A percentile compares a stretch with the other conserved stretches of the same genome.
Evolutionary conservation across 2,888 invertebrate species (phyloP).

Genomic region (Andrena fulva): DNA sequence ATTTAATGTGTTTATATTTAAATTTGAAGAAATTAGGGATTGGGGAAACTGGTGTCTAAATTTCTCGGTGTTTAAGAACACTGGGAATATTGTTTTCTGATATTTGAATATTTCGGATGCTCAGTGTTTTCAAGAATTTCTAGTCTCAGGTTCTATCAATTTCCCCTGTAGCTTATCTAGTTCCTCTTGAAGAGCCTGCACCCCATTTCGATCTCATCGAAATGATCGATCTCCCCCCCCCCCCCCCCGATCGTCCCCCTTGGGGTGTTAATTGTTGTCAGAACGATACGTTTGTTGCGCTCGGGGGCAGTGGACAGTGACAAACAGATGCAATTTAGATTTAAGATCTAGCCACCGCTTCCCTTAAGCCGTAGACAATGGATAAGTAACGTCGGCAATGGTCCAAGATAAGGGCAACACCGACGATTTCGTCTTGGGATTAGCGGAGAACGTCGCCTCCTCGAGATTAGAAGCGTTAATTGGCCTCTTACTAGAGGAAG

Average conservation of each 20-base stretch:
- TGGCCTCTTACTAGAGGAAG: slow-evolving; percentile 49
- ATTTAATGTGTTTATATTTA: too few species aligned
- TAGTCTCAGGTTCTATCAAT: too few species aligned
- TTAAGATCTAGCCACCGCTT: slow-evolving; percentile 79
- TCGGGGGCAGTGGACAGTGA: slow-evolving; percentile 71
- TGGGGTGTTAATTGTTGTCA: slow-evolving; percentile 57
- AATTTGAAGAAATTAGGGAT: too few species aligned
- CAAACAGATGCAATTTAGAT: slow-evolving; percentile 83
- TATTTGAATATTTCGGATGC: too few species aligned
- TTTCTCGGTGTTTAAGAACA: too few species aligned
- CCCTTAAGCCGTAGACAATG: slow-evolving; percentile 78
- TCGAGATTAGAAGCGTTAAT: slow-evolving; percentile 72
- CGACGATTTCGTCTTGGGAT: slow-evolving; percentile 69
- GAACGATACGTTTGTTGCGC: slow-evolving; percentile 62
- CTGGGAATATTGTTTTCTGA: too few species aligned
- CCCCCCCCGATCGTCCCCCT: slow-evolving; percentile 10
- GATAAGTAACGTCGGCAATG: slow-evolving; percentile 79
- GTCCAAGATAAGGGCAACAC: slow-evolving; percentile 77
- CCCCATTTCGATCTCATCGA: neutral
- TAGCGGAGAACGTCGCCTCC: slow-evolving; percentile 60
- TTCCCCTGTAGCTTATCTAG: too few species aligned
- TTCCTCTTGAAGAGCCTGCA: neutral
- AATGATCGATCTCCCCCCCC: neutral
- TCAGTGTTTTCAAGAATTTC: too few species aligned
- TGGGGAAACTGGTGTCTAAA: too few species aligned